Base-by-base conservation (phyloP, 2,797 vertebrate genomes). In the Fistularia tabacaria region DNA sequence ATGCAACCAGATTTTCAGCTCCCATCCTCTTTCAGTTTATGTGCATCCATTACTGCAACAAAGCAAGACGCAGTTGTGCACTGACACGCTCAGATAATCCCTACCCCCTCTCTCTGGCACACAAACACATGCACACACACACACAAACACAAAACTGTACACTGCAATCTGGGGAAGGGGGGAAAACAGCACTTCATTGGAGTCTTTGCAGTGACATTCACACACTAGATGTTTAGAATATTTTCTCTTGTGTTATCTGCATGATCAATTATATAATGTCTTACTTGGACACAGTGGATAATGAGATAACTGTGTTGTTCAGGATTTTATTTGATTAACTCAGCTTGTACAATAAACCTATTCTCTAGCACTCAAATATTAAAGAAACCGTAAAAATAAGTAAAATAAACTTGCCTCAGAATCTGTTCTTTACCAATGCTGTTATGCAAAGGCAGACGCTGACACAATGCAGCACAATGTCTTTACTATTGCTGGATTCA, bases 21-120 rank as follows among this genome's bases (percentile, higher is more conserved):
- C 74, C 74, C 59, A 74, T 69, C 77, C 74, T 77, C 52, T 83
- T 83, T 85, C 65, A 79, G 79, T 80, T 83, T 56, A 71, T 69
- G 75, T 43, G 71, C 82, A 88, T 79, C 80, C 73, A 83, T 85
- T 86, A 85, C 54, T 60, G 59, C 71, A 80, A 88, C 79, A 85
- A 83, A 87, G 83, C 64, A 57, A 71, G 72, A 73, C 77, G 66
- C 79, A 80, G 81, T 87, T 79, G 80, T 80, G 74, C 71, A 69
- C 71, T 10, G 59, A 74, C 70, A 74, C 57, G 65, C 80, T 80
- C 68, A 57, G 64, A 76, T 80, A 80, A 85, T 74, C 80, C 71
- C 53, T 7, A 5, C 58, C 46, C 59, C 69, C 59, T 62, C 59
- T 36, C 42, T 41, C 51, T 59, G 48, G 10, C 8, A 40, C 39